Base-by-base conservation (phyloP, 2,888 invertebrate genomes). In the Syrphus vitripennis region DNA sequence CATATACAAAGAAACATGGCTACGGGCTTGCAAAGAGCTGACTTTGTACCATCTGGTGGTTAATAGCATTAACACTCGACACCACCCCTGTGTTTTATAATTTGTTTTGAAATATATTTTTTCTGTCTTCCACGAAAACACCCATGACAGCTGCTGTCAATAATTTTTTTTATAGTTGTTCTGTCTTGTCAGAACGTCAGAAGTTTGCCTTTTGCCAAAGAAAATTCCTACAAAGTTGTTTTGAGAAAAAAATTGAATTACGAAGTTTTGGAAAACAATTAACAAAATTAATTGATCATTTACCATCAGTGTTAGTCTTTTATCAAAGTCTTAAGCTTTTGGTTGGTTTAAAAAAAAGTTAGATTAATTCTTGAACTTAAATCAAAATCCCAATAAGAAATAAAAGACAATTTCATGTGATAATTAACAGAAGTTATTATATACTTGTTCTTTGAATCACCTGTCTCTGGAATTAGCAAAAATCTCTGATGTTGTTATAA, bases 61-160 rank as follows among this genome's bases (percentile, higher is more conserved):
- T 1, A 4, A 1, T 80, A 77, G 71, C 0, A 14, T 29, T 7
- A 16, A 1, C 4, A n/a, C 24, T 37, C 2, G 0, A 24, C 9
- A 29, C 24, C 71, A 76, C 4, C 7, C 40, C 79, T 74, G 59
- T 3, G 10, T 3, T 9, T 21, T 31, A 16, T 31, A 16, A n/a
- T 29, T 45, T 59, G 63, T 40, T 83, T 63, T 83, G 74, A 83
- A 69, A 5, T 7, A 45, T 9, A n/a, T n/a, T n/a, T 40, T 74
- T 77, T 82, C 55, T 63, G 14, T 67, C 70, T 76, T 83, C 83
- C 84, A 84, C 84, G 84, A 83, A 75, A 53, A 29, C 40, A 40
- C 19, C 59, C 29, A 42, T 76, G 75, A 76, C 84, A 84, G 67
- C 80, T 84, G 67, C 80, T 84, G 84, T 84, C 84, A 84, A 55